Evolutionary conservation across 2,113 vertebrate species (phyloP), one percentile per base, ranked within the genome.

Genomic region (Lagopus muta): DNA sequence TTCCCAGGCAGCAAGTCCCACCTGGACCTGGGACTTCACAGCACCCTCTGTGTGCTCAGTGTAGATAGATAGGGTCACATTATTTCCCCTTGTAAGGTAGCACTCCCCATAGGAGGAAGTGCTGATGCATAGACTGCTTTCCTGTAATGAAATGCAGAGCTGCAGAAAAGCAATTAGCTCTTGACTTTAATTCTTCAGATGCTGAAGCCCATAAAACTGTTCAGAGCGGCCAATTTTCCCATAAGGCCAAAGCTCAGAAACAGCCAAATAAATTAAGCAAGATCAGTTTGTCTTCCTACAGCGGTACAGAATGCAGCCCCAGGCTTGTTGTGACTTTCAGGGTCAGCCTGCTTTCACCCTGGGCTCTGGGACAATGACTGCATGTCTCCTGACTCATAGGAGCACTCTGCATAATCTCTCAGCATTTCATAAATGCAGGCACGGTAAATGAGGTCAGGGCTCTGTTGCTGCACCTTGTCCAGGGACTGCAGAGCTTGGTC

Each of bases 361-460:
- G 92, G 69, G 61, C 76, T 88, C 85, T 11, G 71, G 79, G 69
- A 96, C 13, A 12, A 83, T 89, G 93, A 93, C 69, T 94, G 92
- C 82, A 88, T 17, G 43, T 93, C 87, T 89, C 50, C 85, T 74
- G 79, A 72, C 60, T 92, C 60, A n/a, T 32, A n/a, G 30, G 92
- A 88, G 85, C 78, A 91, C 77, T 82, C 85, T 88, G 92, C 82
- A 88, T 92, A 79, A 94, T 94, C 88, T 66, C 82, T 30, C 74
- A 72, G 92, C 75, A 70, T 92, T 80, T 66, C 92, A 82, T 47
- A 91, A 82, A 70, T 8, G 77, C 79, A 82, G 64, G 42, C 64
- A 70, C 54, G 82, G 58, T 5, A 82, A 93, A 94, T 20, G 87
- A 93, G 94, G 89, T 95, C 95, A 95, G 74, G 70, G 42, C 24